Evolutionary conservation across 2,797 vertebrate species (phyloP), one percentile per base, ranked within the genome.

Genomic region (Anguilla obscura): DNA sequence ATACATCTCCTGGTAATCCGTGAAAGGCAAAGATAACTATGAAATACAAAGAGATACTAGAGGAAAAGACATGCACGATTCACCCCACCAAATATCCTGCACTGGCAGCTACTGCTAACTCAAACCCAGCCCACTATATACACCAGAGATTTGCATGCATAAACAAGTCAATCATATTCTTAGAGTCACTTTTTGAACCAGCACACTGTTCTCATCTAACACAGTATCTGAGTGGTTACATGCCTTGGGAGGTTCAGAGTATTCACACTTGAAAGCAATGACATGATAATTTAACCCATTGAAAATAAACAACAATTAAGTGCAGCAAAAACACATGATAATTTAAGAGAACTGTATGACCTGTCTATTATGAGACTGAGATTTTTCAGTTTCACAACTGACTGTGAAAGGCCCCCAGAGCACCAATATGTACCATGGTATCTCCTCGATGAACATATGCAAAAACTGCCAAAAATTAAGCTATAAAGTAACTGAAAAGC

Each of bases 331-430:
- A 50, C 45, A n/a, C 50, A 82, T 82, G 79, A 82, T 50, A 50
- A 48, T 82, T 8, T 24, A 82, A 50, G 76, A 80, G 40, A 40
- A 14, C n/a, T 82, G 7, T 82, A 50, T 82, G 6, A 50, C 36
- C 36, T 79, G 74, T 45, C 4, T 27, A 14, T 45, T 24, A 45
- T 9, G 2, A 18, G 71, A 69, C 48, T 6, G 30, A 9, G n/a
- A 52, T 84, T 18, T 21, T 56, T 45, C 18, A 54, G 48, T 24
- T 50, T 33, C 60, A 66, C 45, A 56, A 48, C 54, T 36, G 40
- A 50, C 58, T 88, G 56, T 88, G 74, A 63, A 52, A 86, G 74
- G 54, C 10, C 40, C 66, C 63, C 40, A 48, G n/a, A 76, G n/a
- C n/a, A 18, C 14, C 7, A 50, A 33, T 54, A 50, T 27, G 16